A percentile compares a stretch with the other conserved stretches of the same genome.
phyloP scores from a whole-genome alignment of 2,888 invertebrate species.

The Myopa tessellatipennis region DNA sequence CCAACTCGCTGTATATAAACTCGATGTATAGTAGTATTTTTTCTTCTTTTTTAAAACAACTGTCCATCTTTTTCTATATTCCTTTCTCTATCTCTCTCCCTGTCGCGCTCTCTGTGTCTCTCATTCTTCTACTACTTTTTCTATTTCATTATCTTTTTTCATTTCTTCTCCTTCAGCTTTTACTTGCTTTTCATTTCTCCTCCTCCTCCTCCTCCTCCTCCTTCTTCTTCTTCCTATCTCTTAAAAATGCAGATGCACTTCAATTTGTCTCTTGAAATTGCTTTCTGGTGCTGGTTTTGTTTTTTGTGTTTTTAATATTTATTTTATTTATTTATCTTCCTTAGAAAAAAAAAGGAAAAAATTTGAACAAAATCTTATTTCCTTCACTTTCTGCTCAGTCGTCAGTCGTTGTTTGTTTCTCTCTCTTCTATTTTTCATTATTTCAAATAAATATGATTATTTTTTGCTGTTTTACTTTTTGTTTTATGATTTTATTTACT shows the following conservation, averaged over 20 bases:
- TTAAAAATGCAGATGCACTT: slow-evolving; percentile 46
- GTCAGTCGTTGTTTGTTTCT: background rate
- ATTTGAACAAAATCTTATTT: background rate
- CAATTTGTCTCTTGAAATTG: slow-evolving; percentile 63
- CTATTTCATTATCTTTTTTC: no score
- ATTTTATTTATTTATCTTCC: slow-evolving; percentile 38
- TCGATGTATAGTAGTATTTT: no score
- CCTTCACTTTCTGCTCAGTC: slow-evolving; percentile 1
- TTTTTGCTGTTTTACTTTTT: background rate
- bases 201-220: background rate
- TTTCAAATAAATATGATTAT: background rate
- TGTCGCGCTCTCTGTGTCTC: no score
- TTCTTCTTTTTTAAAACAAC: no score
- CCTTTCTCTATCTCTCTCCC: no score
- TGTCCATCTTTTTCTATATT: no score
- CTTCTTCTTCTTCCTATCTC: background rate
- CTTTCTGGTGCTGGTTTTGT: slow-evolving; percentile 44
- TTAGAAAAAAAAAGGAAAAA: no score
- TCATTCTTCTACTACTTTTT: no score
- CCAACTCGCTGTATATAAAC: no score
- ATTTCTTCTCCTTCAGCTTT: background rate
- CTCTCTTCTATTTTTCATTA: background rate
- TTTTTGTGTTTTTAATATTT: slow-evolving; percentile 27
- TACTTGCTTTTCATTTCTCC: no score
- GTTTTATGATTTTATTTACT: no score